Percentiles rank a stretch among this genome's conserved stretches.
Evolutionary conservation across 1,140 invertebrate genomes (phyloP).

Genomic region (Oryctes rhinoceros): DNA sequence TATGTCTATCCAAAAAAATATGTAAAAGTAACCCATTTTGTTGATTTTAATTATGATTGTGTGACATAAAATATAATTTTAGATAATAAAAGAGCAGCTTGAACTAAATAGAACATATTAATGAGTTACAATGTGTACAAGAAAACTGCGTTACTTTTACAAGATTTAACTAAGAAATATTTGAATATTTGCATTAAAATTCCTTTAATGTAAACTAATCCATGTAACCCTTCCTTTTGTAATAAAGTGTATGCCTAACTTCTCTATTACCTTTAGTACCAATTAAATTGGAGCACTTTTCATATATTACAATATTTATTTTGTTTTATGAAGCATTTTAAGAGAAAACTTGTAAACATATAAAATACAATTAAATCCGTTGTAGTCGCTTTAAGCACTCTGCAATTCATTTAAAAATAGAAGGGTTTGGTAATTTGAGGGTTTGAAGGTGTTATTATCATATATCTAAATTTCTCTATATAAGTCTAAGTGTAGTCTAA

Average conservation of each 20-base stretch:
- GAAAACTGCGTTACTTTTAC: not conserved
- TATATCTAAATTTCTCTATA: too few species aligned
- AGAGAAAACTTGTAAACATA: too few species aligned
- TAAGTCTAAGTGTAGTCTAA: too few species aligned
- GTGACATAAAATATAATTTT: not conserved
- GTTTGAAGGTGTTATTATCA: too few species aligned
- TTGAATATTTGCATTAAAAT: not conserved
- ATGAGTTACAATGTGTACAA: not conserved
- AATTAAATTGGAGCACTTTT: not conserved
- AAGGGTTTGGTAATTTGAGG: too few species aligned
- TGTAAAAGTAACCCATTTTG: not conserved
- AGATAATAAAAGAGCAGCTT: not conserved
- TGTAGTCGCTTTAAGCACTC: too few species aligned
- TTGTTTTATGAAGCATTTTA: too few species aligned
- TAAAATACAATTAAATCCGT: too few species aligned
- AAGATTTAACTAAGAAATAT: not conserved
- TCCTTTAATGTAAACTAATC: not conserved
- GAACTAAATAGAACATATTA: not conserved
- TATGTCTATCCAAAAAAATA: not conserved
- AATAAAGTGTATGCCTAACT: conserved; percentile 33
- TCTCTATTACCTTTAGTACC: not conserved
- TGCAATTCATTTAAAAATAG: too few species aligned
- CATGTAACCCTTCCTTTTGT: not conserved
- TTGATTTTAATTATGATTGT: not conserved
- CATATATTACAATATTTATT: conserved; percentile 7